Percentiles rank a stretch among this genome's conserved stretches.
These are phyloP conservation scores for Nasonia longicornis DNA, from an alignment of 1,140 invertebrate genomes.

Conservation along the genomic window DNA sequence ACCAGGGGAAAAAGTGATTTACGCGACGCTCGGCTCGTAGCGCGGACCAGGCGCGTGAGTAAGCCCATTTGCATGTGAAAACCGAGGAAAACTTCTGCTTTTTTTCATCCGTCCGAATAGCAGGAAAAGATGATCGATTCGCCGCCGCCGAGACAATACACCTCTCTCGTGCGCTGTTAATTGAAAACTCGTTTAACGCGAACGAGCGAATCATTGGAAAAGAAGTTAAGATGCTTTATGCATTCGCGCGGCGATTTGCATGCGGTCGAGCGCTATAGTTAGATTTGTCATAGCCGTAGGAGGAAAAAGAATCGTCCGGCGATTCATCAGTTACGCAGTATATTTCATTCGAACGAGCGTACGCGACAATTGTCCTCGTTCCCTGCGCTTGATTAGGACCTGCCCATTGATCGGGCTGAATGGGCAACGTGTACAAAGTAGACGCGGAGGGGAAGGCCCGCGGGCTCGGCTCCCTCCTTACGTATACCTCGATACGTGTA, in stretches of 20 bases:
- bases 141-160: background rate
- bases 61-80: background rate
- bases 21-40: background rate
- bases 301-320: too few species aligned
- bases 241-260: background rate
- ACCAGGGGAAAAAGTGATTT: background rate
- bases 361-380: background rate
- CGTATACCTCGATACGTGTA: conserved; percentile 39
- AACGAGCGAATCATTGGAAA: background rate
- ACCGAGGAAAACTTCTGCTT: background rate
- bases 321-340: background rate
- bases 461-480: background rate
- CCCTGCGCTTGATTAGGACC: conserved; percentile 14
- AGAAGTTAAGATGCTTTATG: background rate
- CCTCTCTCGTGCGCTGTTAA: background rate
- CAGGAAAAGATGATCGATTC: background rate
- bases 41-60: too few species aligned
- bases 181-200: background rate
- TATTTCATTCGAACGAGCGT: background rate
- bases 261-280: background rate
- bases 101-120: background rate
- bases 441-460: background rate
- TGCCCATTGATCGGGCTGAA: conserved; percentile 26
- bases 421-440: background rate
- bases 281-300: too few species aligned